Percentiles rank a stretch among this genome's conserved stretches.
Evolutionary conservation across 53 echinoderm and acorn worm genomes (phyloP).

Genomic region (Henricia sp.): DNA sequence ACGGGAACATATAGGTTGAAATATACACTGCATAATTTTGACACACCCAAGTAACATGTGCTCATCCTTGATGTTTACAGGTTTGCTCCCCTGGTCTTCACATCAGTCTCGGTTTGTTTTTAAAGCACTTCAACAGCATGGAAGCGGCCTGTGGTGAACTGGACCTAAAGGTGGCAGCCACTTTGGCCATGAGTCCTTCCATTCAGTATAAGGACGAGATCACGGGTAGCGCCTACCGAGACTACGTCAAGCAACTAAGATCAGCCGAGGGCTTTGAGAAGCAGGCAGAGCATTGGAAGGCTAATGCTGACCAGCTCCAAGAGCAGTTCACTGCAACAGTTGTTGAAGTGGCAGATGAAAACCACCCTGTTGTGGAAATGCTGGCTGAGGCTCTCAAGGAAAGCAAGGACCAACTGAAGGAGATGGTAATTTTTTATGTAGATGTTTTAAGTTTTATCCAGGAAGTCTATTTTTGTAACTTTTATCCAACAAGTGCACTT

Average conservation of each 20-base stretch:
- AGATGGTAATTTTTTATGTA: no score
- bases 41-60: no score
- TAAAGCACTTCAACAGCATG: slow-evolving; percentile 26
- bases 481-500: no score
- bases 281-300: not conserved
- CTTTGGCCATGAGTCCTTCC: not conserved
- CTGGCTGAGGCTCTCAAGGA: not conserved
- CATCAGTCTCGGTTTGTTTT: slow-evolving; percentile 13
- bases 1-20: no score
- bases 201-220: not conserved
- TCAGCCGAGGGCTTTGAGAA: not conserved
- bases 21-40: no score
- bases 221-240: not conserved
- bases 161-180: not conserved
- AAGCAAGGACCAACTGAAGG: not conserved
- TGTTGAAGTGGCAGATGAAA: not conserved
- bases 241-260: not conserved
- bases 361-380: not conserved
- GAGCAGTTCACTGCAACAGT: not conserved
- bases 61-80: no score
- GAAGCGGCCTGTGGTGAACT: slow-evolving; percentile 14
- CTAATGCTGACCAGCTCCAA: not conserved
- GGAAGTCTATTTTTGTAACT: no score
- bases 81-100: slow-evolving; percentile 28
- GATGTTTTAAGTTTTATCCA: no score